A percentile compares a stretch with the other conserved stretches of the same genome.
These are phyloP conservation scores for Ganaspis brasiliensis DNA, from an alignment of 2,888 invertebrate genomes.

Conservation along the genomic window DNA sequence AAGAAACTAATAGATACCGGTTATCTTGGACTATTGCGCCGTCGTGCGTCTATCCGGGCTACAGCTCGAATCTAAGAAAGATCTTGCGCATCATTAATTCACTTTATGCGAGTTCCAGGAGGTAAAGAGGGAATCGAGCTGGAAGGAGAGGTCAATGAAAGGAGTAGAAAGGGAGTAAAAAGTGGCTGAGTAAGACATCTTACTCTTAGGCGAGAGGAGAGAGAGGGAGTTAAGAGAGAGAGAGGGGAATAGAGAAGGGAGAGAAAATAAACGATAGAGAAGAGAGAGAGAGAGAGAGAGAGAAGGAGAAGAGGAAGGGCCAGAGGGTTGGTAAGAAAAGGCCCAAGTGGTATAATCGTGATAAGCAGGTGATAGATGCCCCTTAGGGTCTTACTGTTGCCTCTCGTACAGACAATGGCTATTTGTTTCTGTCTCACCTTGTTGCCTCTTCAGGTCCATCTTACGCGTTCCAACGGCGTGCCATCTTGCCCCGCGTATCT, in stretches of 20 bases:
- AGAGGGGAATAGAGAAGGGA: slow-evolving; percentile 45
- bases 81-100: slow-evolving; percentile 61
- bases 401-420: slow-evolving; percentile 78
- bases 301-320: slow-evolving; percentile 49
- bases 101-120: slow-evolving; percentile 61
- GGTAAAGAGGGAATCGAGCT: slow-evolving; percentile 58
- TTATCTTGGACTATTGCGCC: slow-evolving; percentile 11
- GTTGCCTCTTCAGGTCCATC: slow-evolving; percentile 50
- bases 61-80: slow-evolving; percentile 1
- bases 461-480: slow-evolving; percentile 56
- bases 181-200: slow-evolving; percentile 69
- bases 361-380: slow-evolving; percentile 81
- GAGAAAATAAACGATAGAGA: slow-evolving; percentile 8
- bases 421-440: slow-evolving; percentile 78
- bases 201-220: slow-evolving; percentile 65
- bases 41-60: slow-evolving; percentile 13
- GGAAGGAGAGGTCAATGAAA: slow-evolving; percentile 70
- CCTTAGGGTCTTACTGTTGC: slow-evolving; percentile 76
- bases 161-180: slow-evolving; percentile 70
- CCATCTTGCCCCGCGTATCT: slow-evolving; percentile 50
- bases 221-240: slow-evolving; percentile 45
- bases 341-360: slow-evolving; percentile 80
- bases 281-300: background rate
- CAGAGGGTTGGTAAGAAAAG: slow-evolving; percentile 66
- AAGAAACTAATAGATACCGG: slow-evolving; percentile 36